phyloP scores from a whole-genome alignment of 92 coral and sea anemone genomes.

The Porites divaricata region DNA sequence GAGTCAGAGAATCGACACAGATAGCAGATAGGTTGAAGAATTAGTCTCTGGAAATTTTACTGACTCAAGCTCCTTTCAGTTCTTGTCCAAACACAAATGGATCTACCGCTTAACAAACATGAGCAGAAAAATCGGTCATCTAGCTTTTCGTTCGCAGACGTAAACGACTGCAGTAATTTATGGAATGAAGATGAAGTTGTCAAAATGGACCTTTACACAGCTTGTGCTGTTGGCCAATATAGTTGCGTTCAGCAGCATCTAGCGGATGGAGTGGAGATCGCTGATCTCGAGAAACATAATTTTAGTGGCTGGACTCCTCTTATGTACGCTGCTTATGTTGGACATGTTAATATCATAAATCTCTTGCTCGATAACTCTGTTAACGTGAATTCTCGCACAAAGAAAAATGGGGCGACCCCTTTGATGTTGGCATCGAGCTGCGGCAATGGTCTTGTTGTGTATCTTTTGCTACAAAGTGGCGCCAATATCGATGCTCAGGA shows the following conservation, averaged over 20 bases:
- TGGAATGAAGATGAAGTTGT: constrained; percentile 85
- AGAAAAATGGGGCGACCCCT: constrained; percentile 72
- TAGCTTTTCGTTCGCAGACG: constrained; percentile 3
- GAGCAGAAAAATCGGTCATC: constrained; percentile 4
- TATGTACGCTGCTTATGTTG: constrained; percentile 93
- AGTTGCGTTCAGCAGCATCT: constrained; percentile 69
- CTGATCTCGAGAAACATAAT: constrained; percentile 70
- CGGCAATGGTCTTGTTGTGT: constrained; percentile 81
- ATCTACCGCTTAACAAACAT: not conserved
- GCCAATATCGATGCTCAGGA: constrained; percentile 87
- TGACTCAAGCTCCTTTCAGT: not conserved
- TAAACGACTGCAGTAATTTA: constrained; percentile 26
- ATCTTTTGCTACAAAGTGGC: constrained; percentile 75
- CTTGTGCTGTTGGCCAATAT: constrained; percentile 83
- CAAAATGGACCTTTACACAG: constrained; percentile 83
- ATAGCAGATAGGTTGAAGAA: too few relatives aligned
- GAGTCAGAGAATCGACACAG: too few relatives aligned
- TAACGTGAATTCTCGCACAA: constrained; percentile 63
- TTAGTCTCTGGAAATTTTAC: not conserved
- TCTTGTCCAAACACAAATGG: not conserved
- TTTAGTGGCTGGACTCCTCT: constrained; percentile 93
- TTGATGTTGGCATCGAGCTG: constrained; percentile 93
- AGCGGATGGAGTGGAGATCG: constrained; percentile 49
- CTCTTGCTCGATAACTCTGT: constrained; percentile 74
- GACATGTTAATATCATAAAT: constrained; percentile 79